Base-by-base conservation (phyloP, 2,797 vertebrate species). In the Lepilemur septentrionalis region DNA sequence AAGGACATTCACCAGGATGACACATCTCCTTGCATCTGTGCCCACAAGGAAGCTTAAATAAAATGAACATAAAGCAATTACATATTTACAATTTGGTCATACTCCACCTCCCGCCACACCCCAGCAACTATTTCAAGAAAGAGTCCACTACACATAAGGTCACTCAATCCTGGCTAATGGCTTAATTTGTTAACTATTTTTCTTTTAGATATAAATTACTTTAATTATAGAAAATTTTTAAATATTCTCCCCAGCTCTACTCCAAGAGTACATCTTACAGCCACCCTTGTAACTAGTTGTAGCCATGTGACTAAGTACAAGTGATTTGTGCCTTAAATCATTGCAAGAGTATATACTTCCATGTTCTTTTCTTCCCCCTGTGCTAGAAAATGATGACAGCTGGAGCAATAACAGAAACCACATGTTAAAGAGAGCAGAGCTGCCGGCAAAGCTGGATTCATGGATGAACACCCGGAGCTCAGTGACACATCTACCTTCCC, bases 1-100 rank as follows among this genome's bases (percentile, higher is more conserved):
- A 98, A 91, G 98, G 99, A 98, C 99, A 99, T 84, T 95, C 98
- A 61, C 99, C 99, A 35, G 99, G 98, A 98, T 99, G 99, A 96
- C 99, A 99, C 79, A 98, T 96, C 97, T 99, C 99, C 97, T 99
- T 99, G 98, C 99, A 99, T 83, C 99, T 99, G 97, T 99, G 99
- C 67, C 99, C 99, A 97, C 99, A 99, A 41, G 98, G 97, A 98
- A 99, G 98, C 99, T 99, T 72, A 11, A 94, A 97, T 88, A 95
- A 94, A 96, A 69, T 79, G 75, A 93, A 89, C 95, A 76, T 48
- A 72, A 84, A 84, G 43, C 65, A 91, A 91, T 72, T 87, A 50
- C 25, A 93, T 59, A 70, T 65, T 76, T 87, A 72, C 4, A 67
- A 46, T 87, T 79, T 89, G 25, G 43, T 84, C 61, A 90, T 12